Percentiles rank a stretch among this genome's conserved stretches.
These are phyloP conservation scores for Coreius guichenoti DNA, from an alignment of 2,797 vertebrate genomes.

Conservation along the genomic window DNA sequence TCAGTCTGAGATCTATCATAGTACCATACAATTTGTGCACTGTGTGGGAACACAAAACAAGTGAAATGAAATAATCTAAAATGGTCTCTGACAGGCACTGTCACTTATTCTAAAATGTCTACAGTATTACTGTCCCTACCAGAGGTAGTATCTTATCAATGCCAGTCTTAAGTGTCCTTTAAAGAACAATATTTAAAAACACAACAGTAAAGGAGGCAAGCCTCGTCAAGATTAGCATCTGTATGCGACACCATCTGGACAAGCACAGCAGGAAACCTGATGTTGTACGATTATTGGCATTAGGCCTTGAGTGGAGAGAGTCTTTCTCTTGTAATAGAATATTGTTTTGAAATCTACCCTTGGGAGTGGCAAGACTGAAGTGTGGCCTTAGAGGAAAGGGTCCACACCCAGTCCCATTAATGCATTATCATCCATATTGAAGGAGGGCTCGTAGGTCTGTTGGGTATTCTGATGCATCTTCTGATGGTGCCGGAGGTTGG, in stretches of 20 bases:
- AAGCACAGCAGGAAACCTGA: conserved; percentile 67
- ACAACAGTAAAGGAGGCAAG: conserved; percentile 61
- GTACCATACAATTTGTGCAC: conserved; percentile 64
- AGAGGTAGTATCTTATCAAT: conserved; percentile 70
- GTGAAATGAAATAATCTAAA: conserved; percentile 54
- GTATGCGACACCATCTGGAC: conserved; percentile 55
- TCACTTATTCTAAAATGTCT: conserved; percentile 64
- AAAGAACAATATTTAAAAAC: conserved; percentile 59
- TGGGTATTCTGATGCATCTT: conserved; percentile 80
- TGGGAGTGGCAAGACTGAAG: conserved; percentile 47
- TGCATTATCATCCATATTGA: conserved; percentile 72
- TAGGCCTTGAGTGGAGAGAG: conserved; percentile 55
- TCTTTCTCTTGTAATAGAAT: conserved; percentile 50
- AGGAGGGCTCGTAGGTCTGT: conserved; percentile 71
- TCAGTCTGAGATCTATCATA: conserved; percentile 54
- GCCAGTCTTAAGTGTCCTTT: conserved; percentile 58
- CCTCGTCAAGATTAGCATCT: conserved; percentile 58
- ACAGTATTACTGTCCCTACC: conserved; percentile 64
- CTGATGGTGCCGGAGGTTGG: conserved; percentile 83
- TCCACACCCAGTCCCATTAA: conserved; percentile 82
- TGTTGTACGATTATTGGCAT: conserved; percentile 76
- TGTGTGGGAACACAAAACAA: conserved; percentile 55
- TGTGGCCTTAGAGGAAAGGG: conserved; percentile 74
- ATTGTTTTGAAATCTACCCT: conserved; percentile 55
- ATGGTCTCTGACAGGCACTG: conserved; percentile 65